Evolutionary conservation across 2,113 vertebrate species (phyloP).

Genomic region (Melanerpes aurifrons): DNA sequence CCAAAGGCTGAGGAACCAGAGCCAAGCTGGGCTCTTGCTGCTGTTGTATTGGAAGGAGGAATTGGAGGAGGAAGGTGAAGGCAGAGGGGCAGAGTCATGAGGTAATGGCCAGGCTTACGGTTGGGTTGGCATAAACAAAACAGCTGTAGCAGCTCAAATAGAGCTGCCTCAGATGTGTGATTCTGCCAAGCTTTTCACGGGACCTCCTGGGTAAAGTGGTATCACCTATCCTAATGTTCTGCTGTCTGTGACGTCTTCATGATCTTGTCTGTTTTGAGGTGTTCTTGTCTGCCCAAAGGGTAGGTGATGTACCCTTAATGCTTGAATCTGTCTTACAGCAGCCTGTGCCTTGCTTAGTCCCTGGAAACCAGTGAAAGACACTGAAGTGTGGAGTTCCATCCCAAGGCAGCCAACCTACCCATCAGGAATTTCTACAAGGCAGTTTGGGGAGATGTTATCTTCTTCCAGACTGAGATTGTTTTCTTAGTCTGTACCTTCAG

Average conservation of each 20-base stretch:
- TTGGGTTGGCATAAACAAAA: neutral
- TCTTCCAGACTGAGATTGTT: neutral
- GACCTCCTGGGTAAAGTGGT: neutral
- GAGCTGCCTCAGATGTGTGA: neutral
- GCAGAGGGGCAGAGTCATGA: neutral
- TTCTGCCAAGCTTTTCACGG: neutral
- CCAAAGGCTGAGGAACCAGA: neutral
- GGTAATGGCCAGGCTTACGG: neutral
- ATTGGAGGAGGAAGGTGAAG: neutral
- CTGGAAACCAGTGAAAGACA: neutral
- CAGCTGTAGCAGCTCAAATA: neutral
- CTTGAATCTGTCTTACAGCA: too few relatives aligned
- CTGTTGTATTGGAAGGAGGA: neutral
- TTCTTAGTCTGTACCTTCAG: neutral
- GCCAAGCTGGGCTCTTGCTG: neutral
- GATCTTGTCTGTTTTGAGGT: too few relatives aligned
- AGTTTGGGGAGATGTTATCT: neutral
- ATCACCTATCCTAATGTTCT: neutral
- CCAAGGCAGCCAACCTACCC: neutral
- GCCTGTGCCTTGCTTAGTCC: neutral
- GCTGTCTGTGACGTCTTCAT: too few relatives aligned
- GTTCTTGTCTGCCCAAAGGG: too few relatives aligned
- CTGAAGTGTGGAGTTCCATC: rapidly evolving
- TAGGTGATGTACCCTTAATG: too few relatives aligned
- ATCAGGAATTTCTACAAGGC: neutral